Conservation (phyloP, 2,888 invertebrate genomes). For the Chalcosyrphus nemorum region DNA sequence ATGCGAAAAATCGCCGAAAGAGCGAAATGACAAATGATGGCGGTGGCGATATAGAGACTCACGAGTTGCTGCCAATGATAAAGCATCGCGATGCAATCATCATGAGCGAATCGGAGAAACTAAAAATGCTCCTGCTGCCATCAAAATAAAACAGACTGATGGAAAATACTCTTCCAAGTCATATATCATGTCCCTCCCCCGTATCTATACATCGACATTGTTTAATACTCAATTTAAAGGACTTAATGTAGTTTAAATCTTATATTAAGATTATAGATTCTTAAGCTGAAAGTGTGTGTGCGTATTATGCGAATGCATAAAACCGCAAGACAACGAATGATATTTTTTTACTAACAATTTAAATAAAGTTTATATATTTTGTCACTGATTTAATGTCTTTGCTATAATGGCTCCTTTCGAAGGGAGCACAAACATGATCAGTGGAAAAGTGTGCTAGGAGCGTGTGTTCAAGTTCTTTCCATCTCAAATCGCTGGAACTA, state of each 20-base stretch:
- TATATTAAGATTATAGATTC: conserved; percentile 65
- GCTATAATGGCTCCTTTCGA: too few relatives aligned
- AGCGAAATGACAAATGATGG: conserved; percentile 74
- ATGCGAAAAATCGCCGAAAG: conserved; percentile 77
- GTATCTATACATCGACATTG: not conserved
- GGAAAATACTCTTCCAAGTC: conserved; percentile 17
- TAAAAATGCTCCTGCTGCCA: conserved; percentile 82
- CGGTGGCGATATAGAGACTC: conserved; percentile 78
- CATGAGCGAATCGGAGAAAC: conserved; percentile 82
- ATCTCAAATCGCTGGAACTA: too few relatives aligned
- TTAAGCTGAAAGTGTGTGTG: conserved; percentile 36
- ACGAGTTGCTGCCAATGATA: conserved; percentile 76
- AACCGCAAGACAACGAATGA: conserved; percentile 40
- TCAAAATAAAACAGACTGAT: conserved; percentile 77
- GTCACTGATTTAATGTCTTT: too few relatives aligned
- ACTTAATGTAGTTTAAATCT: conserved; percentile 63
- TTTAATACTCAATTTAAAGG: conserved; percentile 62
- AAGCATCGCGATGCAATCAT: conserved; percentile 76
- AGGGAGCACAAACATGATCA: too few relatives aligned
- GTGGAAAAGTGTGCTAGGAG: too few relatives aligned
- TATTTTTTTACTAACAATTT: conserved; percentile 38
- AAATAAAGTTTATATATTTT: not conserved
- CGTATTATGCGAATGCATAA: conserved; percentile 23
- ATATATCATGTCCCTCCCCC: not conserved
- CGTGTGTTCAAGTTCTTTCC: too few relatives aligned